phyloP scores from a whole-genome alignment of 1,140 invertebrate species.

The Anoplophora glabripennis region DNA sequence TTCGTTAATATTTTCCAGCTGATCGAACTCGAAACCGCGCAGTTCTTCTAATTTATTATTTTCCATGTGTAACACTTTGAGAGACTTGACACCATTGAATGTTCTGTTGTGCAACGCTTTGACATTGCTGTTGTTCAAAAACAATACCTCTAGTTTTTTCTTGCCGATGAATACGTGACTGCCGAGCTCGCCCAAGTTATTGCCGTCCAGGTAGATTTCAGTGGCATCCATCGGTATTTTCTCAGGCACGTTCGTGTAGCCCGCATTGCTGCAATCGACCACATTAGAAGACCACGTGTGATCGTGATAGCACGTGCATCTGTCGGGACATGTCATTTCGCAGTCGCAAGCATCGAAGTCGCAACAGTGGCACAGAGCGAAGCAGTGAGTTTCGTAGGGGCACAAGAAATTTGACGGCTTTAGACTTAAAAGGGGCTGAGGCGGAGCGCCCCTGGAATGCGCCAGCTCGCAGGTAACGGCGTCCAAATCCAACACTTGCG shows the following conservation, averaged over 20 bases:
- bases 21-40: slow-evolving; percentile 72
- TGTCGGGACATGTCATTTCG: slow-evolving; percentile 84
- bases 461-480: slow-evolving; percentile 77
- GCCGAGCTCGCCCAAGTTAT: slow-evolving; percentile 72
- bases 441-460: slow-evolving; percentile 68
- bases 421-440: slow-evolving; percentile 73
- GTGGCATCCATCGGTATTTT: slow-evolving; percentile 88
- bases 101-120: slow-evolving; percentile 77
- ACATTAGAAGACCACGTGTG: slow-evolving; percentile 88
- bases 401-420: slow-evolving; percentile 81
- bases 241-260: slow-evolving; percentile 69
- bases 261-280: slow-evolving; percentile 79
- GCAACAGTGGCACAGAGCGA: slow-evolving; percentile 85
- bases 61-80: slow-evolving; percentile 77
- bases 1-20: slow-evolving; percentile 71
- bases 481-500: slow-evolving; percentile 79
- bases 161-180: slow-evolving; percentile 85
- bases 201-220: slow-evolving; percentile 84
- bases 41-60: slow-evolving; percentile 73
- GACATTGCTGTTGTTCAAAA: slow-evolving; percentile 79
- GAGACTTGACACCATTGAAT: slow-evolving; percentile 74
- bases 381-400: slow-evolving; percentile 85
- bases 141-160: slow-evolving; percentile 78
- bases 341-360: slow-evolving; percentile 89
- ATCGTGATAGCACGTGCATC: slow-evolving; percentile 86